Evolutionary conservation across 2,797 vertebrate species (phyloP), one percentile per base, ranked within the genome.

Genomic region (Telmatherina bonti): DNA sequence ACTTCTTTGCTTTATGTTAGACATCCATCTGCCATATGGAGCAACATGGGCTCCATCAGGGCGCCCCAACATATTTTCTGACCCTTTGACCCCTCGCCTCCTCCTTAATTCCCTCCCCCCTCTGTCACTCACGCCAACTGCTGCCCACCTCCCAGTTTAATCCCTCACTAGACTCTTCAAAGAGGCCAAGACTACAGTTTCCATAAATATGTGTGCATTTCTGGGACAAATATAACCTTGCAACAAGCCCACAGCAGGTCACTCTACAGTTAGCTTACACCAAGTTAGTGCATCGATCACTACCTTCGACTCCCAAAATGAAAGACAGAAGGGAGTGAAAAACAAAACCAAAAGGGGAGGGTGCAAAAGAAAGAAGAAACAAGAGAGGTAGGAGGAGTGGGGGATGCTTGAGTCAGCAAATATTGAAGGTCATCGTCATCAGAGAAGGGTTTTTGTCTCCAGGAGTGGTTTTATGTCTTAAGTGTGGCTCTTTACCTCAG

Each of bases 401-500:
- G 70, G 67, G 72, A 51, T 0, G 62, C 29, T 63, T 83, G 83
- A 87, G 70, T 92, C 90, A 91, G 90, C 90, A 88, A 70, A 80
- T 80, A 79, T 10, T 83, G 84, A 91, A 90, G 88, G 90, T 89
- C 86, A 88, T 5, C 54, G 7, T 80, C 53, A 66, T 83, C 85
- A 87, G 78, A 86, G 73, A 72, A 57, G 55, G 60, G 66, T n/a
- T 72, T 89, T 86, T 87, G 78, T 86, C 87, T 81, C 76, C 78
- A 71, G 79, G 67, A 74, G 35, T 58, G 3, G 55, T 67, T 79
- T 82, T 70, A 16, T 64, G 62, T 43, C 72, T 72, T 70, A 61
- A 31, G 56, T 74, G 26, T 62, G 58, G 43, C 30, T 83, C 53
- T 82, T 88, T 90, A 92, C 92, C 91, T 92, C 83, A 90, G 81